These are phyloP conservation scores for Probaryconus sp. DNA, from an alignment of 1,140 invertebrate species.

Conservation along the genomic window DNA sequence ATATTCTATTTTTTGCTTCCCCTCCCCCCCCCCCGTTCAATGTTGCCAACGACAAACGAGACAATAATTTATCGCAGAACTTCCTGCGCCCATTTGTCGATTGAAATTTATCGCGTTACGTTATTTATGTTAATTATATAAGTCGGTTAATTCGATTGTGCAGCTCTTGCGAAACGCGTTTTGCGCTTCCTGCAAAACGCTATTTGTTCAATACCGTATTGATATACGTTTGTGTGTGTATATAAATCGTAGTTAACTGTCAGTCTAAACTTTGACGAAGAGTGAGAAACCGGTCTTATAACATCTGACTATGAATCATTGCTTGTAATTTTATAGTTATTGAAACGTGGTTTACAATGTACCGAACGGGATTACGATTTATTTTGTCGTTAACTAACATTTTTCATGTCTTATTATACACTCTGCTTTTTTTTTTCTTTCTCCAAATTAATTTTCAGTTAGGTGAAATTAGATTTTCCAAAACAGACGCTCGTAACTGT, in stretches of 20 bases:
- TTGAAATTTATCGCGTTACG: slow-evolving; percentile 32
- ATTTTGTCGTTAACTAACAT: slow-evolving; percentile 12
- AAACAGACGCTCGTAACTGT: no score
- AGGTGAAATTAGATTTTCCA: no score
- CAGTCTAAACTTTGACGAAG: slow-evolving; percentile 54
- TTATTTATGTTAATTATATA: slow-evolving; percentile 49
- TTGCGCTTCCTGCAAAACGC: slow-evolving; percentile 4
- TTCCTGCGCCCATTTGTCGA: slow-evolving; percentile 8
- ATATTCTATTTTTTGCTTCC: slow-evolving; percentile 2
- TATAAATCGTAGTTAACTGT: slow-evolving; percentile 55
- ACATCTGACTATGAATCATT: slow-evolving; percentile 56
- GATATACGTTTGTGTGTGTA: slow-evolving; percentile 43
- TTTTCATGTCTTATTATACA: neutral
- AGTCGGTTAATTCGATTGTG: slow-evolving; percentile 48
- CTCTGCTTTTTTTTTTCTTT: neutral
- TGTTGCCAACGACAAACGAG: slow-evolving; percentile 18
- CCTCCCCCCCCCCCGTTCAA: neutral
- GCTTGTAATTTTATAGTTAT: slow-evolving; percentile 58
- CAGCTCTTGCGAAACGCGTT: no score
- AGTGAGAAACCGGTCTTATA: slow-evolving; percentile 57
- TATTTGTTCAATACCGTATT: slow-evolving; percentile 11
- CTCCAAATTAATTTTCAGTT: no score
- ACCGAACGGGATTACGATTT: slow-evolving; percentile 38
- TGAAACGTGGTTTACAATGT: slow-evolving; percentile 52
- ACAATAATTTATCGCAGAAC: slow-evolving; percentile 16